These are phyloP conservation scores for Mergus octosetaceus DNA, from an alignment of 2,797 vertebrate species.

Conservation along the genomic window DNA sequence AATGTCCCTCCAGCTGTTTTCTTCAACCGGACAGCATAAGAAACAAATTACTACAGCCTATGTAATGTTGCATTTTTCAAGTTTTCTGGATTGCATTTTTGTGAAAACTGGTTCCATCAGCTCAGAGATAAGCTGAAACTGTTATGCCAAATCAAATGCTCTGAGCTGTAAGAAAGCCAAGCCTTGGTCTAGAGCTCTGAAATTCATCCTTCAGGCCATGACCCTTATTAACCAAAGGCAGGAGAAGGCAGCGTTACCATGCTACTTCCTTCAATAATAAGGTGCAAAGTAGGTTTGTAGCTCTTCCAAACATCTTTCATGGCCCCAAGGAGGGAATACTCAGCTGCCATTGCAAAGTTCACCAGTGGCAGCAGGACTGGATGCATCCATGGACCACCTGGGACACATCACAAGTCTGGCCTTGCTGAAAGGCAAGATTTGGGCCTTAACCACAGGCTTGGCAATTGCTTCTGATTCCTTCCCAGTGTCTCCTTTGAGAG, in stretches of 20 bases:
- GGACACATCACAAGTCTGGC: not conserved
- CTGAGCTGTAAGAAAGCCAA: not conserved
- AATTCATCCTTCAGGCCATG: not conserved
- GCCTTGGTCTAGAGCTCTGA: not conserved
- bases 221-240: not conserved
- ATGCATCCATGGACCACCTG: too few species aligned
- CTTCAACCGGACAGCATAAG: not conserved
- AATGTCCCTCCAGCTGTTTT: not conserved
- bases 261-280: not conserved
- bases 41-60: not conserved
- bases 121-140: not conserved
- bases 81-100: not conserved
- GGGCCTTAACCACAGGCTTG: not conserved
- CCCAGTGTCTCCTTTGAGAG: not conserved
- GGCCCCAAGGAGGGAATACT: not conserved
- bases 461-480: not conserved
- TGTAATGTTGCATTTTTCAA: not conserved
- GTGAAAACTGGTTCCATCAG: not conserved
- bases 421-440: not conserved
- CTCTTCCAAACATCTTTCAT: not conserved
- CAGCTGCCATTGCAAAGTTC: not conserved
- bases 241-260: not conserved
- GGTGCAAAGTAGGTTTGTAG: not conserved
- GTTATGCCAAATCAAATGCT: not conserved
- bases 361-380: fast-evolving